Evolutionary conservation across 2,113 vertebrate species (phyloP).

Genomic region (Mesocricetus auratus): DNA sequence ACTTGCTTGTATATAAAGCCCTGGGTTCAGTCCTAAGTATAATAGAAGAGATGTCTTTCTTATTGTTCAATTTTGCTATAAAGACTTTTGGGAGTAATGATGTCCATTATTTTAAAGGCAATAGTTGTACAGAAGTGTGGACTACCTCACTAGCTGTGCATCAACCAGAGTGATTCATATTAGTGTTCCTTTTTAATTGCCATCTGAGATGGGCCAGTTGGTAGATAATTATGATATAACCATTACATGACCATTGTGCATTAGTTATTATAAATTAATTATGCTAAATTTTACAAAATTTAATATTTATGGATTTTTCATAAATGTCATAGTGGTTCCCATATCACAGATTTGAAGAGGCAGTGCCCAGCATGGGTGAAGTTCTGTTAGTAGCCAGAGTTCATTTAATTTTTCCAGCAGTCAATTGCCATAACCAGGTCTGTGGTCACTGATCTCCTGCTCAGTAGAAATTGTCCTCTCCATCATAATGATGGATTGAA

Average conservation of each 20-base stretch:
- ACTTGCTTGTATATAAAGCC: neutral
- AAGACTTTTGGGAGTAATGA: neutral
- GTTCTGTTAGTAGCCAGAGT: neutral
- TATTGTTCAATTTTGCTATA: neutral
- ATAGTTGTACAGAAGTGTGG: neutral
- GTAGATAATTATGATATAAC: neutral
- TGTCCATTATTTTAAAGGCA: neutral
- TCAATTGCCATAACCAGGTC: neutral
- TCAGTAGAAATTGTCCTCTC: neutral
- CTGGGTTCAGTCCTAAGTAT: rapidly evolving
- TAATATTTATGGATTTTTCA: neutral
- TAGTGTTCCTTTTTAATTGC: neutral
- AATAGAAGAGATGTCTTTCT: neutral
- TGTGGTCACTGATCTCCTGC: neutral
- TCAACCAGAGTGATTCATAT: neutral
- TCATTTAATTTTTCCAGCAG: neutral
- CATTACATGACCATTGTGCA: neutral
- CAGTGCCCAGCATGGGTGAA: neutral
- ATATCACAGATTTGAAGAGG: neutral
- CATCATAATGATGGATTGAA: neutral
- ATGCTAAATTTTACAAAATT: neutral
- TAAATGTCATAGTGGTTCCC: neutral
- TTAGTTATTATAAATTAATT: neutral
- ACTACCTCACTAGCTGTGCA: neutral
- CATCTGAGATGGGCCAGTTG: neutral